phyloP scores from a whole-genome alignment of 2,113 vertebrate species.

The Tupaia chinensis region DNA sequence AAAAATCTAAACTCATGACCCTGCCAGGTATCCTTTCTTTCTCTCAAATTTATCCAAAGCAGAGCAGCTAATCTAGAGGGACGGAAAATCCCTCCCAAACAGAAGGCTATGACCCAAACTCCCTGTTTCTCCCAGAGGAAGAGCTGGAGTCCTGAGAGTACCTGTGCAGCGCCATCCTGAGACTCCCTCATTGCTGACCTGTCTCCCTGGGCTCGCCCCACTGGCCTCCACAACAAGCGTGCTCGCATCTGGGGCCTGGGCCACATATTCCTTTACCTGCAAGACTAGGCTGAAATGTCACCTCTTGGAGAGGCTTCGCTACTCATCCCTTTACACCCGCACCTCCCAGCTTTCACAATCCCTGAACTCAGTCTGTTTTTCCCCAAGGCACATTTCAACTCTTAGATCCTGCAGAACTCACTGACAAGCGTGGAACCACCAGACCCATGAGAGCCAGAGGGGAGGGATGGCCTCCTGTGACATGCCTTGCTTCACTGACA shows the following conservation, averaged over 20 bases:
- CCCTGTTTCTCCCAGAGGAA: neutral
- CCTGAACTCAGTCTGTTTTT: neutral
- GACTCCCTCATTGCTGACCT: neutral
- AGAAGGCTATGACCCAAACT: neutral
- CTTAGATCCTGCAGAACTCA: neutral
- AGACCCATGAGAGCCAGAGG: neutral
- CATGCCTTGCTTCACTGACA: neutral
- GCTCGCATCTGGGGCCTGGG: neutral
- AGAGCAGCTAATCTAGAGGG: neutral
- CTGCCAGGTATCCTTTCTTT: neutral
- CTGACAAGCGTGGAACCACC: neutral
- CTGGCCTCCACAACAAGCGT: neutral
- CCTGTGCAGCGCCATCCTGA: neutral
- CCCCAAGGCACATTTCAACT: fast-evolving
- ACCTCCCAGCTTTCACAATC: neutral
- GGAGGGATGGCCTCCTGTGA: neutral
- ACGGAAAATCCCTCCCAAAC: neutral
- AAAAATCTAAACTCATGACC: neutral
- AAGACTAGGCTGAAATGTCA: neutral
- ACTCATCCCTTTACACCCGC: neutral
- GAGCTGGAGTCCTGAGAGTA: neutral
- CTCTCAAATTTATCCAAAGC: neutral
- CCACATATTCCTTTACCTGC: neutral
- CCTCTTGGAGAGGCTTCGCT: neutral
- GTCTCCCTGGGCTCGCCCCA: fast-evolving